These are phyloP conservation scores for Lophotis ruficrista DNA, from an alignment of 2,113 vertebrate genomes.

Conservation along the genomic window DNA sequence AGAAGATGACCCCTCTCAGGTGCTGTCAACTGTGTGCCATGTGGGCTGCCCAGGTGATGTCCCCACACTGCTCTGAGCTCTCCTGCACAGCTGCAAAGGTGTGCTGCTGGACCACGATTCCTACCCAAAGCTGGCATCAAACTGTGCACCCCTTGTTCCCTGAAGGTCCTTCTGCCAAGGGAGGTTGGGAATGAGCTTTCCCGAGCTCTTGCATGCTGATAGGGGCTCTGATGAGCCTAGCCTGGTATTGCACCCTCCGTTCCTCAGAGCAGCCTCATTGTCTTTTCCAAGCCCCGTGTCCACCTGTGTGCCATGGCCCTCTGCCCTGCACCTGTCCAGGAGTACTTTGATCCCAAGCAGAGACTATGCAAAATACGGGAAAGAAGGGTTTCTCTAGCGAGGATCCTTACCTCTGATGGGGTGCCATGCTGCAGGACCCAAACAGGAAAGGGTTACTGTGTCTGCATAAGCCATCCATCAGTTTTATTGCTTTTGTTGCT, in stretches of 20 bases:
- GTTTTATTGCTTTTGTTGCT: conserved; percentile 54
- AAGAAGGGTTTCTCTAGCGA: not conserved
- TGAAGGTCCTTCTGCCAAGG: not conserved
- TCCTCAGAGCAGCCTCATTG: not conserved
- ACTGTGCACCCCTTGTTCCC: fast-evolving
- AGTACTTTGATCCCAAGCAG: not conserved
- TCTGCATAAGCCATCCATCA: conserved; percentile 39
- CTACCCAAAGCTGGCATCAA: not conserved
- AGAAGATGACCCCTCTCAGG: not conserved
- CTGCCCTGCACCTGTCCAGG: not conserved
- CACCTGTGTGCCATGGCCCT: not conserved
- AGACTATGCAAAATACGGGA: not conserved
- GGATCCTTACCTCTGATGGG: not conserved
- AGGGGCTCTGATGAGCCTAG: not conserved
- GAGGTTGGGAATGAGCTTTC: not conserved
- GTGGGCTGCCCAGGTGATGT: not conserved
- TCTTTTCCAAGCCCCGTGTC: not conserved
- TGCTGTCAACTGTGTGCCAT: not conserved
- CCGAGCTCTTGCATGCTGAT: not conserved
- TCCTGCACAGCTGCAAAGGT: not conserved
- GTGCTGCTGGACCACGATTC: not conserved
- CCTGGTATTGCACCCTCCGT: not conserved
- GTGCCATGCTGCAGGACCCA: not conserved
- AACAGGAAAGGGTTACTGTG: not conserved
- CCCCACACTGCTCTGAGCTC: not conserved